Percentiles rank a stretch among this genome's conserved stretches.
These are phyloP conservation scores for Oxygymnocypris stewartii DNA, from an alignment of 2,113 vertebrate genomes.

Conservation along the genomic window DNA sequence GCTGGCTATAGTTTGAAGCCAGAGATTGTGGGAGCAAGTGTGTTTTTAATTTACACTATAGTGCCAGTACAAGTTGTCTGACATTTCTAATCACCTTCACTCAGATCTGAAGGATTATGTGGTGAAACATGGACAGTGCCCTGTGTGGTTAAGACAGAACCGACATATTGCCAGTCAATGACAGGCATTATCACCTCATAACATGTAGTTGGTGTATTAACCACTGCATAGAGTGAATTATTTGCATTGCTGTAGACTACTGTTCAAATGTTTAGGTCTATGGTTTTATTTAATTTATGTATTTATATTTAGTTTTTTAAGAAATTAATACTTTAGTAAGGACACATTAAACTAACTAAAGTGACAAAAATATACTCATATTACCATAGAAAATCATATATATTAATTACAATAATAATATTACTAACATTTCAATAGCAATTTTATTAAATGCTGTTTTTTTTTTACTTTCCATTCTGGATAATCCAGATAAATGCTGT, in stretches of 20 bases:
- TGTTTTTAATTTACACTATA: slow-evolving; percentile 62
- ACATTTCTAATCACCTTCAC: slow-evolving; percentile 48
- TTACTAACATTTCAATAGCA: too few relatives aligned
- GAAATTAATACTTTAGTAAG: background rate
- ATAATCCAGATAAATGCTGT: too few relatives aligned
- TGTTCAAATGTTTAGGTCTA: too few relatives aligned
- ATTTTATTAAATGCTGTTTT: background rate
- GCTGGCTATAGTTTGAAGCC: slow-evolving; percentile 38
- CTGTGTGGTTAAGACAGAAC: slow-evolving; percentile 18
- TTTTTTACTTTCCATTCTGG: too few relatives aligned
- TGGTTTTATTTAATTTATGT: too few relatives aligned
- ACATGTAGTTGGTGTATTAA: background rate
- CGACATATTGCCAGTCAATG: background rate
- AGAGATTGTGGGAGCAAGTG: slow-evolving; percentile 18
- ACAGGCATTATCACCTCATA: slow-evolving; percentile 25
- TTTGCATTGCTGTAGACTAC: background rate
- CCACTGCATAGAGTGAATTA: background rate
- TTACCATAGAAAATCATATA: background rate
- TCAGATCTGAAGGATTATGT: slow-evolving; percentile 37
- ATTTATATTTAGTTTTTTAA: too few relatives aligned
- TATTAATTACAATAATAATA: too few relatives aligned
- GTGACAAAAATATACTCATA: background rate
- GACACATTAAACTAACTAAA: background rate
- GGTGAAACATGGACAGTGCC: slow-evolving; percentile 40
- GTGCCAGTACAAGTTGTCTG: slow-evolving; percentile 44